Conservation (phyloP, 2,797 vertebrate species). For the Thripadectes ignobilis region DNA sequence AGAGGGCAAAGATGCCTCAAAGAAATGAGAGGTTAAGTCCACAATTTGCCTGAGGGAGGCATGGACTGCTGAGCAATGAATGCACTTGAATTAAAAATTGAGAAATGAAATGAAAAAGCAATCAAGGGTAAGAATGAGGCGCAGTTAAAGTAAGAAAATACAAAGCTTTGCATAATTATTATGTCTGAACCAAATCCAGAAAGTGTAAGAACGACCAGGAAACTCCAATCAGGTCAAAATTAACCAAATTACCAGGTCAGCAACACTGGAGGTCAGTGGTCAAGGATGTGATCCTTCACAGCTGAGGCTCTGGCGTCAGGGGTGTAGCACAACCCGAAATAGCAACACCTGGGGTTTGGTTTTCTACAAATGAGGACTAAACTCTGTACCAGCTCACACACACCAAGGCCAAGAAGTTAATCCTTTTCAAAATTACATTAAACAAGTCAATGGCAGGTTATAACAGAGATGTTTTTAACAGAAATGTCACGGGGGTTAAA, state of each 20-base stretch:
- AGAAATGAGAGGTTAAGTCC: constrained; percentile 9
- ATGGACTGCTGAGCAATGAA: constrained; percentile 27
- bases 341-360: not conserved
- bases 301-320: not conserved
- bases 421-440: not conserved
- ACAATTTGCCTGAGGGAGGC: not conserved
- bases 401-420: not conserved
- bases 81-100: constrained; percentile 27
- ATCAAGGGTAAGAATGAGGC: constrained; percentile 1
- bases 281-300: too few species aligned
- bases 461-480: not conserved
- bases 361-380: not conserved
- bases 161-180: not conserved
- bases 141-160: not conserved
- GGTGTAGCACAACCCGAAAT: not conserved
- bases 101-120: constrained; percentile 28
- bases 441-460: not conserved
- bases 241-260: not conserved
- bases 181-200: not conserved
- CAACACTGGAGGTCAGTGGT: not conserved
- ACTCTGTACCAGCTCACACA: not conserved
- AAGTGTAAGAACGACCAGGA: not conserved
- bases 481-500: not conserved
- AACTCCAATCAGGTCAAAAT: not conserved
- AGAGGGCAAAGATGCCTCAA: not conserved